These are phyloP conservation scores for Pinna nobilis DNA, from an alignment of 1,140 invertebrate species.

Conservation along the genomic window DNA sequence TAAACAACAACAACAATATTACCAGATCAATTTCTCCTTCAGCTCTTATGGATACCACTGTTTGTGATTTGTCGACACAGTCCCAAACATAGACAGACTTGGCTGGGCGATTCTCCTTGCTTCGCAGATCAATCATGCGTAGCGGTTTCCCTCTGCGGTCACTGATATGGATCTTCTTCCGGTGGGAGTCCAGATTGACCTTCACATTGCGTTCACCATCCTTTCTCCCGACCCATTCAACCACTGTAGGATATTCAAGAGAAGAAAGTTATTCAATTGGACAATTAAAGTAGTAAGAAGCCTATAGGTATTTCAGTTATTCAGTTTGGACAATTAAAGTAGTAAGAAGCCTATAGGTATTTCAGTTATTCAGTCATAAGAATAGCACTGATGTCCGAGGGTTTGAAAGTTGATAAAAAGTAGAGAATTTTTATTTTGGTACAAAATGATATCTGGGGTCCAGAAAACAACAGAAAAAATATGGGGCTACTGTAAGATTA, in stretches of 20 bases:
- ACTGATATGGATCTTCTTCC: slow-evolving; percentile 52
- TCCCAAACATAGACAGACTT: slow-evolving; percentile 38
- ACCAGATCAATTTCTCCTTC: slow-evolving; percentile 56
- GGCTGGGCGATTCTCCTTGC: neutral
- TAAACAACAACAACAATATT: too few relatives aligned
- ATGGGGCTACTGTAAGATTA: too few relatives aligned
- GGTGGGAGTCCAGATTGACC: slow-evolving; percentile 46
- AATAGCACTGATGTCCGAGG: too few relatives aligned
- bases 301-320: too few relatives aligned
- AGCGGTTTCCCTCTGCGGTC: slow-evolving; percentile 67
- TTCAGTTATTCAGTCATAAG: too few relatives aligned
- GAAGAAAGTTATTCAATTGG: too few relatives aligned
- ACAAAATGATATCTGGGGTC: too few relatives aligned
- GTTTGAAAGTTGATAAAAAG: too few relatives aligned
- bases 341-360: too few relatives aligned
- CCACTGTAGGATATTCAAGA: slow-evolving; percentile 31
- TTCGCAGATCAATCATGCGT: slow-evolving; percentile 77
- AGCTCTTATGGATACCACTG: slow-evolving; percentile 50
- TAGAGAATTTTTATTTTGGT: too few relatives aligned
- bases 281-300: slow-evolving; percentile 2
- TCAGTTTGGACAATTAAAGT: neutral
- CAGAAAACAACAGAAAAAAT: too few relatives aligned
- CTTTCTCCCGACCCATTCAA: slow-evolving; percentile 57
- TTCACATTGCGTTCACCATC: slow-evolving; percentile 52
- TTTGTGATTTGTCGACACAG: slow-evolving; percentile 27